These are phyloP conservation scores for Platanista minor DNA, from an alignment of 2,113 vertebrate genomes.

Conservation along the genomic window DNA sequence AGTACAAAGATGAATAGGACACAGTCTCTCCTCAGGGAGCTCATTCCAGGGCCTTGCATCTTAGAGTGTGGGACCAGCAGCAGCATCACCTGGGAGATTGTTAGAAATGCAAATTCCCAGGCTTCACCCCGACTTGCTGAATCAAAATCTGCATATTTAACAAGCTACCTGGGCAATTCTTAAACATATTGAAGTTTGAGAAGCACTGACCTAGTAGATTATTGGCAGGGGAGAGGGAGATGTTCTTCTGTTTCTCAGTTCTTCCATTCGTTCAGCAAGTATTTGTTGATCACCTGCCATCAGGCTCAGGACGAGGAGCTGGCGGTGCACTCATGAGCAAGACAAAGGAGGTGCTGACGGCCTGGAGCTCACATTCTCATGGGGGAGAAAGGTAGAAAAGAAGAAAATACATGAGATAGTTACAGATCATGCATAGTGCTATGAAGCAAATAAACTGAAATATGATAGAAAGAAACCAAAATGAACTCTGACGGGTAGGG, in stretches of 20 bases:
- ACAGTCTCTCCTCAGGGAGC: background rate
- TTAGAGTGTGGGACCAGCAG: background rate
- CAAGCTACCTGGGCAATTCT: background rate
- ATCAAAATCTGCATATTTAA: background rate
- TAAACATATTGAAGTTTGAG: background rate
- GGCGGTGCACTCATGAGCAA: background rate
- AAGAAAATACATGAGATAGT: background rate
- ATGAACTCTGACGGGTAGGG: background rate
- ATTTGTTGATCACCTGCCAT: background rate
- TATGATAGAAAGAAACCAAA: background rate
- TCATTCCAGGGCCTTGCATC: background rate
- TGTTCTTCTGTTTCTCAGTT: background rate
- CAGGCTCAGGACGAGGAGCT: background rate
- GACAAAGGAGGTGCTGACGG: background rate
- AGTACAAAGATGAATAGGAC: background rate
- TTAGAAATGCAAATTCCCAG: background rate
- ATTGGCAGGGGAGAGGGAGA: background rate
- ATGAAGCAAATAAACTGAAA: background rate
- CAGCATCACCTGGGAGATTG: background rate
- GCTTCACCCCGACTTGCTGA: background rate
- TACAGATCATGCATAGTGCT: background rate
- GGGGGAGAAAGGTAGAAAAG: background rate
- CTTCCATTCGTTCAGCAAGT: background rate
- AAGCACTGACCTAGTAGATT: background rate
- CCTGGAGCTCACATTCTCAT: background rate